Conservation (phyloP, 2,797 vertebrate genomes). For the Falco berigora region DNA sequence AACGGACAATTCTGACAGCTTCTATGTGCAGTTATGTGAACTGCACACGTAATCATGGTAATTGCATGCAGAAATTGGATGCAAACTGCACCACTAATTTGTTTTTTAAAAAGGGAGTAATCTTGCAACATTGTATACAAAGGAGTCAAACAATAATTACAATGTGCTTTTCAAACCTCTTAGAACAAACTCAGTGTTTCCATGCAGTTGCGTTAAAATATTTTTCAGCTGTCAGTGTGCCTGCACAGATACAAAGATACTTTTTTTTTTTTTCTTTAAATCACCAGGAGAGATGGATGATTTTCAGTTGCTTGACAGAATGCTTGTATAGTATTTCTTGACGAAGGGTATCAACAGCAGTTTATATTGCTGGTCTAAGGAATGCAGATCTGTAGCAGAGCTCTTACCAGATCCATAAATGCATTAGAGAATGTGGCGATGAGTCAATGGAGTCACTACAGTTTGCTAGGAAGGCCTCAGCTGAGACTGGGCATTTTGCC, state of each 20-base stretch:
- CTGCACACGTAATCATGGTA: not conserved
- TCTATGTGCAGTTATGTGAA: not conserved
- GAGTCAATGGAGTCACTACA: constrained; percentile 56
- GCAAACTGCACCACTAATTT: constrained; percentile 23
- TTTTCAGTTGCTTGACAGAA: constrained; percentile 41
- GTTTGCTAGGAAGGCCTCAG: constrained; percentile 49
- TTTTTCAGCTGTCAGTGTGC: constrained; percentile 30
- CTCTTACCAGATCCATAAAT: constrained; percentile 66
- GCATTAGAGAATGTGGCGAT: constrained; percentile 39
- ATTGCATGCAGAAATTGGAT: constrained; percentile 18
- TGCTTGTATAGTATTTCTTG: not conserved
- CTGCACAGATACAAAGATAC: not conserved
- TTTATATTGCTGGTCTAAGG: not conserved
- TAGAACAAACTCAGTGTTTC: not conserved
- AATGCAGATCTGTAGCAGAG: constrained; percentile 6
- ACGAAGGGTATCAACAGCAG: not conserved
- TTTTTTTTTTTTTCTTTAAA: not conserved
- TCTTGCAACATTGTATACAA: not conserved
- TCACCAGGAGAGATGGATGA: not conserved
- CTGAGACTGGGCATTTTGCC: constrained; percentile 63
- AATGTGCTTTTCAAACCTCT: not conserved
- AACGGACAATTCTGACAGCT: not conserved
- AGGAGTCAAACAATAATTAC: constrained; percentile 37
- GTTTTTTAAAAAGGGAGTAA: not conserved
- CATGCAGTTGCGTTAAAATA: not conserved